Base-by-base conservation (phyloP, 2,113 vertebrate species). In the Archocentrus centrarchus region DNA sequence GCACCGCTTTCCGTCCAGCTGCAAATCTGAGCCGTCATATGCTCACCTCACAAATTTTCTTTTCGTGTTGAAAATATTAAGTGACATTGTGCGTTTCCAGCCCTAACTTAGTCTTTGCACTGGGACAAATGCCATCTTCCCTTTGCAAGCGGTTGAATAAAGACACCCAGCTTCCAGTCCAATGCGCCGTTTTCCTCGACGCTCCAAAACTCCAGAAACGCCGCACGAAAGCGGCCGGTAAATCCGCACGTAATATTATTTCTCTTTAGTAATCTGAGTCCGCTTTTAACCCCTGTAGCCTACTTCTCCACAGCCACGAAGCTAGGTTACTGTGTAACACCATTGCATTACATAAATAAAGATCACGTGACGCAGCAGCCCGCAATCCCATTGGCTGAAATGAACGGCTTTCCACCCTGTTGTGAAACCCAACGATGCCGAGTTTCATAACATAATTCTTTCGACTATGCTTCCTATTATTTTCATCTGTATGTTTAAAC, bases 271-370 rank as follows among this genome's bases (percentile, higher is more conserved):
- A 3, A 20, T 35, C 80, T 2, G 15, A 79, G 81, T 75, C 59
- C 75, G 75, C 7, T n/a, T 62, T 78, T 86, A 85, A 86, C 64
- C 66, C 75, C 24, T 20, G 37, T 32, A 50, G 4, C 27, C 68
- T 62, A 78, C 13, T 44, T 18, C 50, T 75, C 58, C 27, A 11
- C 39, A 5, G 58, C 27, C 83, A 59, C 76, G 79, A 68, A 84
- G 80, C 85, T 59, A 55, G 77, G 87, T 88, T 91, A 88, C 91
- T 81, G 62, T 91, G 89, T 92, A 86, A 93, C 93, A 93, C 93
- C 91, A 89, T 93, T 92, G 83, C 91, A 0, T 96, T 95, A 96
- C 93, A 92, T 96, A 96, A 96, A 96, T 95, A 95, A 94, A 94
- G 84, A 88, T 39, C 95, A 96, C 81, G 94, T 96, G 96, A 94